phyloP scores from a whole-genome alignment of 2,888 invertebrate species.

The Eurois occulta region DNA sequence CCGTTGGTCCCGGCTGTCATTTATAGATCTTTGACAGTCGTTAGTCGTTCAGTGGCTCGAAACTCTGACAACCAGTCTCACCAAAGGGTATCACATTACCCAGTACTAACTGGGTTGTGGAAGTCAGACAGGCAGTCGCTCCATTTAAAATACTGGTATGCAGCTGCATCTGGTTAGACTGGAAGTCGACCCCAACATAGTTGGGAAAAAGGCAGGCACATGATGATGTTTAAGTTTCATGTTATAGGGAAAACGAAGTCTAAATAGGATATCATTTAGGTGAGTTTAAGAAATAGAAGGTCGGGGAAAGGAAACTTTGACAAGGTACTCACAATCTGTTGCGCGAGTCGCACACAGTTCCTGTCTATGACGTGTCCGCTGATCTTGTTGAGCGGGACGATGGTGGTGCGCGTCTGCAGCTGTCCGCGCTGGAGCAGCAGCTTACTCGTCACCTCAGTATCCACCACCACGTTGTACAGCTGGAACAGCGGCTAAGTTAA shows the following conservation, averaged over 20 bases:
- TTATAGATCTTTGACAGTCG: too few relatives aligned
- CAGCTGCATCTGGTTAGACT: too few relatives aligned
- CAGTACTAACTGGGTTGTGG: too few relatives aligned
- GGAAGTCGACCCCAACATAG: too few relatives aligned
- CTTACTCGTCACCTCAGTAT: constrained; percentile 96
- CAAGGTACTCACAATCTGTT: constrained; percentile 90
- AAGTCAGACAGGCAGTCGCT: too few relatives aligned
- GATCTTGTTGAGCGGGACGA: constrained; percentile 98
- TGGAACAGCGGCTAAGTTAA: constrained; percentile 74
- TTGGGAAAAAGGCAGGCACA: too few relatives aligned
- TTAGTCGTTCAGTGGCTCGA: too few relatives aligned
- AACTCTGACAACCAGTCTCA: too few relatives aligned
- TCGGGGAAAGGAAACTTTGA: not conserved
- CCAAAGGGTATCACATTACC: too few relatives aligned
- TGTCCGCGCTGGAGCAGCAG: constrained; percentile 95
- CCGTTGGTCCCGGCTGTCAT: too few relatives aligned
- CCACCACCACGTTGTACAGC: constrained; percentile 97
- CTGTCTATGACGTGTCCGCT: constrained; percentile 91
- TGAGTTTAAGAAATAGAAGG: not conserved
- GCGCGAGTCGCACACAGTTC: constrained; percentile 91
- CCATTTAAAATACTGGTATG: too few relatives aligned
- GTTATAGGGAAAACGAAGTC: not conserved
- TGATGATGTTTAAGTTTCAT: too few relatives aligned
- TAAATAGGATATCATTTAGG: not conserved
- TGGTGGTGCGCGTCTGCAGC: constrained; percentile 94